Conservation (phyloP, 1,140 invertebrate genomes). For the Battus philenor region DNA sequence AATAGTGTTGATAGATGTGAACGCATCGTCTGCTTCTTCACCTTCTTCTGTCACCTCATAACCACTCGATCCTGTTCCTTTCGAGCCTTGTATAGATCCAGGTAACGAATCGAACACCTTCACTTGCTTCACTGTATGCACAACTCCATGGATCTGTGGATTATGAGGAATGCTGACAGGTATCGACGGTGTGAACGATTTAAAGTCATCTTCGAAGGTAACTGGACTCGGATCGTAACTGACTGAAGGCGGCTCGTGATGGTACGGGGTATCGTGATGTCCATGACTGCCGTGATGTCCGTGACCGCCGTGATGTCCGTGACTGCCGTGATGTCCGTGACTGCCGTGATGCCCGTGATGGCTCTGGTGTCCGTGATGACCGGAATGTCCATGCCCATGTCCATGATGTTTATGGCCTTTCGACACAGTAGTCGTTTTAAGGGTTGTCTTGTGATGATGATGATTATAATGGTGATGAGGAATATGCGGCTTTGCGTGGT, state of each 20-base stretch:
- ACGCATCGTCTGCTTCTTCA: slow-evolving; percentile 59
- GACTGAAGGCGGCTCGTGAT: slow-evolving; percentile 29
- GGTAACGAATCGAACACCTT: slow-evolving; percentile 63
- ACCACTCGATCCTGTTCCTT: slow-evolving; percentile 25
- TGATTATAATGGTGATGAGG: slow-evolving; percentile 48
- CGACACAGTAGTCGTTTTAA: slow-evolving; percentile 37
- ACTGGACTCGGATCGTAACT: slow-evolving; percentile 32
- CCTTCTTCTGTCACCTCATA: slow-evolving; percentile 67
- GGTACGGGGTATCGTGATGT: slow-evolving; percentile 36
- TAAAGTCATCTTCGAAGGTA: slow-evolving; percentile 43
- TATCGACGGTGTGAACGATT: slow-evolving; percentile 36
- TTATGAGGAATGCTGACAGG: slow-evolving; percentile 32
- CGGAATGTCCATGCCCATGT: slow-evolving; percentile 45
- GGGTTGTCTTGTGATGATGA: slow-evolving; percentile 48
- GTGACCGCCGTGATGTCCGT: slow-evolving; percentile 31
- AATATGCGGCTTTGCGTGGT: slow-evolving; percentile 47
- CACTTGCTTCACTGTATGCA: slow-evolving; percentile 60
- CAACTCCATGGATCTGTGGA: slow-evolving; percentile 46
- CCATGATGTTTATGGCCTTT: slow-evolving; percentile 28
- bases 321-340: slow-evolving; percentile 28
- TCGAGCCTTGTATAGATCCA: slow-evolving; percentile 31
- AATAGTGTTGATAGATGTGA: slow-evolving; percentile 45
- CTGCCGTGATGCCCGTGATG: slow-evolving; percentile 26
- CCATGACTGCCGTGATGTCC: slow-evolving; percentile 40
- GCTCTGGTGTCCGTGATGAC: slow-evolving; percentile 36